Conservation (phyloP, 23 tunicate species). For the Styela clava region DNA sequence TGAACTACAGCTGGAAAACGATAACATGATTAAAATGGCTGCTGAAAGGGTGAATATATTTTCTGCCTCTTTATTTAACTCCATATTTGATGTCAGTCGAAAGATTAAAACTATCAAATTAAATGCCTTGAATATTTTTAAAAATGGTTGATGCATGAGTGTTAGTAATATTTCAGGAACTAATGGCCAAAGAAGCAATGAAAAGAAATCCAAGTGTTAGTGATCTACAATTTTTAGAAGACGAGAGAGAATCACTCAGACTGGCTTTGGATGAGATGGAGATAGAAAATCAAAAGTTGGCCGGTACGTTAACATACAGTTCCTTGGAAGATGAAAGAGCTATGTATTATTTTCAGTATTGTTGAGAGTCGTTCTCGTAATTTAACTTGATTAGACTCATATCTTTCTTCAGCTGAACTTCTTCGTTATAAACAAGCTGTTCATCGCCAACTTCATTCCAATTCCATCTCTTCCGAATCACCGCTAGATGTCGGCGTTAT, state of each 20-base stretch:
- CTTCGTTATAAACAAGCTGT: conserved; percentile 34
- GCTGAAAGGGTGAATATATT: conserved; percentile 3
- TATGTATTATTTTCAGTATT: too few species aligned
- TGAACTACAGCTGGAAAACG: conserved; percentile 62
- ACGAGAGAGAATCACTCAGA: conserved; percentile 68
- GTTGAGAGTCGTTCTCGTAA: too few species aligned
- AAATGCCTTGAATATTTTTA: too few species aligned
- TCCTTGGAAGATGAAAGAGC: too few species aligned
- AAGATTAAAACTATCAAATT: too few species aligned
- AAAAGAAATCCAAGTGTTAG: conserved; percentile 37
- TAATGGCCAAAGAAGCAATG: conserved; percentile 23
- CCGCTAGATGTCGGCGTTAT: conserved; percentile 28
- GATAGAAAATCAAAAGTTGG: conserved; percentile 52
- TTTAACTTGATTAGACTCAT: too few species aligned
- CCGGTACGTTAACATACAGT: conserved; percentile 28
- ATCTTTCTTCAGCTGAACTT: conserved; percentile 21
- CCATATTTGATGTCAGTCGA: conserved; percentile 6
- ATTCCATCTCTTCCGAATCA: conserved; percentile 23
- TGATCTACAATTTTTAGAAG: conserved; percentile 83
- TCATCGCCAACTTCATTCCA: conserved; percentile 36
- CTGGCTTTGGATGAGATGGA: conserved; percentile 65
- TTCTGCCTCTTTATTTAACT: not conserved
- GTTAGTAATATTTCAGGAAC: conserved; percentile 23
- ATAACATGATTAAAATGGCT: conserved; percentile 40
- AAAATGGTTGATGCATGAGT: too few species aligned